These are phyloP conservation scores for Patagioenas fasciata DNA, from an alignment of 2,113 vertebrate species.

Conservation along the genomic window DNA sequence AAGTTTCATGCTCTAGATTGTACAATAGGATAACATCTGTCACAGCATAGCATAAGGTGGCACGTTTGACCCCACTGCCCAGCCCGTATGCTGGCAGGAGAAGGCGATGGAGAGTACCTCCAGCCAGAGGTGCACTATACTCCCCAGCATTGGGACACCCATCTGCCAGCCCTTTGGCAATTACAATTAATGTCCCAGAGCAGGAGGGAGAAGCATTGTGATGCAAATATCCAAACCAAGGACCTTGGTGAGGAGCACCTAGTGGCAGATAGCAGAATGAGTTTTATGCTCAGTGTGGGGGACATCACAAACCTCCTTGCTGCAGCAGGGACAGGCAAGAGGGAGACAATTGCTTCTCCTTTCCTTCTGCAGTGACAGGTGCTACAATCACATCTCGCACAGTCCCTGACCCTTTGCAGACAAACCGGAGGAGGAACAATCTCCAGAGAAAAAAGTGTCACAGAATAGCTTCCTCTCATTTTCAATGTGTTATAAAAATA, in stretches of 20 bases:
- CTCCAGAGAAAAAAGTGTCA: not conserved
- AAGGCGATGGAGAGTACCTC: accelerated
- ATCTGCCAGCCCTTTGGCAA: not conserved
- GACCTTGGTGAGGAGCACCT: not conserved
- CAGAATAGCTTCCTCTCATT: not conserved
- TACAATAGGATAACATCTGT: not conserved
- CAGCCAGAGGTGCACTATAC: not conserved
- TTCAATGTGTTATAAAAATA: not conserved
- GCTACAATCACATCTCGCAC: not conserved
- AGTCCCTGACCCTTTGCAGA: not conserved
- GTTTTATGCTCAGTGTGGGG: not conserved
- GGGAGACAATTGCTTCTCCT: not conserved
- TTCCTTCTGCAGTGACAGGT: not conserved
- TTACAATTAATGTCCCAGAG: accelerated
- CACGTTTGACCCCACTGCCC: too few species aligned
- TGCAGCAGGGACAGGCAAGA: not conserved
- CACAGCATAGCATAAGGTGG: accelerated
- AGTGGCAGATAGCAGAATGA: not conserved
- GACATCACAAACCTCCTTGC: accelerated
- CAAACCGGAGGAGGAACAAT: not conserved
- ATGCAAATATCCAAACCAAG: not conserved
- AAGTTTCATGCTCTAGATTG: not conserved
- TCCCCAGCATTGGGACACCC: accelerated
- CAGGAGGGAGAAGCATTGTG: not conserved
- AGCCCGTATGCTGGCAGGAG: accelerated